Evolutionary conservation across 92 coral and sea anemone species (phyloP).

Genomic region (Palythoa grandis): DNA sequence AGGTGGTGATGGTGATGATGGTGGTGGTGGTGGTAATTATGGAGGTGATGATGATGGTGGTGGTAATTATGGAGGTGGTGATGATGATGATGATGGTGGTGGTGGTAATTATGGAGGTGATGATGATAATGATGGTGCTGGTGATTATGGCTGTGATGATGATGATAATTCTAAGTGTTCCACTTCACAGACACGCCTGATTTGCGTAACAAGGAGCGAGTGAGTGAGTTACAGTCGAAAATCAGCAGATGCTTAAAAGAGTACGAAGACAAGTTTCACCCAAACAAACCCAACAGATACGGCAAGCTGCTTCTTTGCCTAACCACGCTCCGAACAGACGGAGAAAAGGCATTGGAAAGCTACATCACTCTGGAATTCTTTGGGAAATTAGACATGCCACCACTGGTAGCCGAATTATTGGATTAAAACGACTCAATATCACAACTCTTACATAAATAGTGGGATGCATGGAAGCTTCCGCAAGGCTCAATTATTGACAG

Average conservation of each 20-base stretch:
- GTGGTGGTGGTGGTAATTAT: no score
- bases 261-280: constrained; percentile 67
- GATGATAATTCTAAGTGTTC: neutral
- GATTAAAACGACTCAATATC: constrained; percentile 44
- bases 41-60: neutral
- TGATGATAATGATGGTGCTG: neutral
- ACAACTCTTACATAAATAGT: neutral
- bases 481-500: neutral
- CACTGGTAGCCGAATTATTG: constrained; percentile 89
- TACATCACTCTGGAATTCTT: constrained; percentile 93
- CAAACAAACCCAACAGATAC: constrained; percentile 78
- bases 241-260: constrained; percentile 83
- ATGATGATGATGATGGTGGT: constrained; percentile 12
- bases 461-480: constrained; percentile 2
- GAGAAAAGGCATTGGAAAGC: constrained; percentile 94
- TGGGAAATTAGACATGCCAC: constrained; percentile 98
- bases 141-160: neutral
- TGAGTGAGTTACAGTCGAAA: constrained; percentile 77
- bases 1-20: neutral
- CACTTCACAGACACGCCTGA: constrained; percentile 80
- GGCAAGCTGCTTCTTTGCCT: constrained; percentile 95
- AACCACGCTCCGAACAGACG: constrained; percentile 84
- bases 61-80: neutral
- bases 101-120: neutral
- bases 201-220: constrained; percentile 73